Base-by-base conservation (phyloP, 2,113 vertebrate species). In the Pogonocichla stellata region DNA sequence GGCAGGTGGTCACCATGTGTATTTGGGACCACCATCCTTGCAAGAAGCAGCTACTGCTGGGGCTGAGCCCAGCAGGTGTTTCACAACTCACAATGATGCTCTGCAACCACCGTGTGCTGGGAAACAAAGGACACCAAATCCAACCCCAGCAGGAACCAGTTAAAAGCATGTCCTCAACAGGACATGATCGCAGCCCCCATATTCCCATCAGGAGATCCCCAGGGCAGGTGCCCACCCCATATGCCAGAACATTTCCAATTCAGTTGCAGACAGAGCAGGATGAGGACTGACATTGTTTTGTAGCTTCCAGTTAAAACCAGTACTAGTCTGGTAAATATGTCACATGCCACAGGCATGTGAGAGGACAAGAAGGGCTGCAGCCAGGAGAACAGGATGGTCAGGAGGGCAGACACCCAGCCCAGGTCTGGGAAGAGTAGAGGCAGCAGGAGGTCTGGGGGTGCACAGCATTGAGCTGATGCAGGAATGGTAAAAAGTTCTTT, bases 261-360 rank as follows among this genome's bases (percentile, higher is more conserved):
- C 61, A 23, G 43, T 8, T 5, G 2, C 25, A 91, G 66, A 73
- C 4, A 5, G n/a, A 33, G 29, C 62, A 75, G 0, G 0, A 54
- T 48, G 69, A 42, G 6, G 29, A 69, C 81, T 47, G 53, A 81
- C 74, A 42, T 2, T 2, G 40, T 29, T 90, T 53, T 38, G 40
- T 38, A 54, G 60, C 40, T 91, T 85, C 92, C 88, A 95, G 66
- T 65, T 73, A 58, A 92, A 62, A 85, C 71, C 90, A 82, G 92
- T 72, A 82, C 82, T 9, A 60, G 61, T 42, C 69, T 74, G 57
- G 73, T 84, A 58, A 84, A 56, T 13, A 13, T 5, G 23, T 83
- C 89, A 88, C 48, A 51, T 19, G 45, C 42, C 62, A 42, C 14
- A 66, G 78, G 47, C 86, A 75, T 2, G 34, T 29, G 61, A 88